A percentile compares a stretch with the other conserved stretches of the same genome.
phyloP scores from a whole-genome alignment of 1,140 invertebrate species.

The Drosophila nebulosa region DNA sequence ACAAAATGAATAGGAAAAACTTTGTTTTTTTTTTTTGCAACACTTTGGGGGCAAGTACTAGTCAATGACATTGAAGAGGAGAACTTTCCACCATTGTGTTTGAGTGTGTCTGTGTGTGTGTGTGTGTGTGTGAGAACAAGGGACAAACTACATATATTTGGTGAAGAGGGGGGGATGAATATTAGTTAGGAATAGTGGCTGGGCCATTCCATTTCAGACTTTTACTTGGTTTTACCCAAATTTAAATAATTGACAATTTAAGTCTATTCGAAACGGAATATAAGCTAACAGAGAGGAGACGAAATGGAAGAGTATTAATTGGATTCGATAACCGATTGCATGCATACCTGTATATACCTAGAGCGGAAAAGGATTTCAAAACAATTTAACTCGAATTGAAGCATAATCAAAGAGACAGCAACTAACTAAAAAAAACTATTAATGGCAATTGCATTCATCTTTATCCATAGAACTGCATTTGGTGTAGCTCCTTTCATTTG shows the following conservation, averaged over 20 bases:
- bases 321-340: too few species aligned
- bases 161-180: background rate
- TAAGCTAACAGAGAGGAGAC: background rate
- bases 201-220: background rate
- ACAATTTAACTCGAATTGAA: too few species aligned
- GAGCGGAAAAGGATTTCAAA: too few species aligned
- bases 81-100: slow-evolving; percentile 9
- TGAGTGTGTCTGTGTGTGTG: background rate
- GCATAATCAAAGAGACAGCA: too few species aligned
- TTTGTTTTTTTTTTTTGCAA: slow-evolving; percentile 38
- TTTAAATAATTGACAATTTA: slow-evolving; percentile 52
- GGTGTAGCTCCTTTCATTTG: too few species aligned
- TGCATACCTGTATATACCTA: too few species aligned
- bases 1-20: slow-evolving; percentile 39
- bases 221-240: slow-evolving; percentile 16
- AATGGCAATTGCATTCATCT: too few species aligned
- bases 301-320: background rate
- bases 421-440: too few species aligned
- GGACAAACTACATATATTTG: background rate
- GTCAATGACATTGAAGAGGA: slow-evolving; percentile 59
- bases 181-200: slow-evolving; percentile 21
- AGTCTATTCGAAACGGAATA: slow-evolving; percentile 9
- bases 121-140: background rate
- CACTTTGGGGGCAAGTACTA: slow-evolving; percentile 58
- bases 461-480: too few species aligned